Evolutionary conservation across 2,797 vertebrate genomes (phyloP).

Genomic region (Chloroceryle inda): DNA sequence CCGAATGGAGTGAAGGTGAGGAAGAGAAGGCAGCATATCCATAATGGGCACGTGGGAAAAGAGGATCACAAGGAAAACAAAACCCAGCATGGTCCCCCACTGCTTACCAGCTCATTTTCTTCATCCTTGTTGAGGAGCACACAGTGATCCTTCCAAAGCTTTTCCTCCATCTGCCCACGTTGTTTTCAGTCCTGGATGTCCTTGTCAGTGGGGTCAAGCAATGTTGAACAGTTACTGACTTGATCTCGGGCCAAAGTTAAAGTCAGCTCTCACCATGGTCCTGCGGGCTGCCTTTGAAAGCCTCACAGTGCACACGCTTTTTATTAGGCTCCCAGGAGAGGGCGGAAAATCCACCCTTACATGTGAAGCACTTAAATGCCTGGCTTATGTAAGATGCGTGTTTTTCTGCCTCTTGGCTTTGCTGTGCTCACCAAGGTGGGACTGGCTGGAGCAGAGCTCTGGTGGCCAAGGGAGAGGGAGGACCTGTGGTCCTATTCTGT

Average conservation of each 20-base stretch:
- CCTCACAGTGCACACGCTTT: background rate
- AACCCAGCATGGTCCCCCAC: rapidly evolving
- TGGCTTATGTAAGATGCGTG: background rate
- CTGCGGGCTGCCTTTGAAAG: constrained; percentile 23
- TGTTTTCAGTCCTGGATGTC: background rate
- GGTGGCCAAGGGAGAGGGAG: background rate
- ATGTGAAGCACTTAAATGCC: background rate
- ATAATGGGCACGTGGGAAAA: background rate
- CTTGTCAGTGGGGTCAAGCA: background rate
- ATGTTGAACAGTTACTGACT: background rate
- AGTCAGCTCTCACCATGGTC: background rate
- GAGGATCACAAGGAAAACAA: background rate
- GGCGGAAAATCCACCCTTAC: constrained; percentile 16
- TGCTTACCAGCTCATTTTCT: constrained; percentile 78
- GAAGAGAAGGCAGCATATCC: background rate
- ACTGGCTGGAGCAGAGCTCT: background rate
- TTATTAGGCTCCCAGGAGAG: constrained; percentile 21
- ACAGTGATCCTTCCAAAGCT: constrained; percentile 7
- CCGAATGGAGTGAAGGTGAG: background rate
- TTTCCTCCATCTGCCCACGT: constrained; percentile 52
- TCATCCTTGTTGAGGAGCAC: constrained; percentile 72
- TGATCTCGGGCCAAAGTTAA: background rate
- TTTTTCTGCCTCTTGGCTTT: background rate
- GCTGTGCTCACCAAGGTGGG: rapidly evolving
- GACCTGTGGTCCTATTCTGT: background rate